Conservation (phyloP, 2,888 invertebrate genomes). For the Sphaerophoria taeniata region DNA sequence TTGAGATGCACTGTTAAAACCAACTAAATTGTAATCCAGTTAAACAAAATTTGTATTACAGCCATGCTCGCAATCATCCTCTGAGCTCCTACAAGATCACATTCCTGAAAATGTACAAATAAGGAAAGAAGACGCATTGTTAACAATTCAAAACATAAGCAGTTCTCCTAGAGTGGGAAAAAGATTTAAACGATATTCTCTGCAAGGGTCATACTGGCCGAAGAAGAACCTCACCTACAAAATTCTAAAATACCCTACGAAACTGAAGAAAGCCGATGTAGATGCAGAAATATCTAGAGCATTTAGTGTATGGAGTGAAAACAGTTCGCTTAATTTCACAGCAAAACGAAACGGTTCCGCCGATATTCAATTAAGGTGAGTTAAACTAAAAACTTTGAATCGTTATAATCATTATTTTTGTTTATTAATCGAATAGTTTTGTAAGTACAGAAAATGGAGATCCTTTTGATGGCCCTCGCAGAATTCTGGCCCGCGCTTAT, state of each 20-base stretch:
- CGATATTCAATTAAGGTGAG: slow-evolving; percentile 11
- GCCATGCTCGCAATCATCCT: too few species aligned
- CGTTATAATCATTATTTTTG: background rate
- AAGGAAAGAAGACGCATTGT: too few species aligned
- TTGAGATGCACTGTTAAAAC: too few species aligned
- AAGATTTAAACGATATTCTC: background rate
- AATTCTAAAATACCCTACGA: slow-evolving; percentile 25
- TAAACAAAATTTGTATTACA: too few species aligned
- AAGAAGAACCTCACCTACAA: slow-evolving; percentile 7
- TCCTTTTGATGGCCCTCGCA: slow-evolving; percentile 26
- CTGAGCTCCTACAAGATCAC: too few species aligned
- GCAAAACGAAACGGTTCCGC: background rate
- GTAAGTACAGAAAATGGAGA: slow-evolving; percentile 20
- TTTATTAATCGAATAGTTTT: too few species aligned
- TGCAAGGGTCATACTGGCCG: slow-evolving; percentile 16
- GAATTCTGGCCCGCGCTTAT: slow-evolving; percentile 14
- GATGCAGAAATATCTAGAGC: slow-evolving; percentile 29
- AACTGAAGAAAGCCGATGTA: slow-evolving; percentile 9
- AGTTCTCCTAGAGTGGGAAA: too few species aligned
- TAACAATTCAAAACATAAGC: too few species aligned
- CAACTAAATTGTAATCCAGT: too few species aligned
- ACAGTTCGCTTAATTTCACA: slow-evolving; percentile 18
- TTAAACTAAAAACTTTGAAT: background rate
- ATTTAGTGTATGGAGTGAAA: slow-evolving; percentile 20
- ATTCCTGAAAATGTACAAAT: too few species aligned